Conservation (phyloP, 1,140 invertebrate genomes). For the Tetramorium parvispinum region DNA sequence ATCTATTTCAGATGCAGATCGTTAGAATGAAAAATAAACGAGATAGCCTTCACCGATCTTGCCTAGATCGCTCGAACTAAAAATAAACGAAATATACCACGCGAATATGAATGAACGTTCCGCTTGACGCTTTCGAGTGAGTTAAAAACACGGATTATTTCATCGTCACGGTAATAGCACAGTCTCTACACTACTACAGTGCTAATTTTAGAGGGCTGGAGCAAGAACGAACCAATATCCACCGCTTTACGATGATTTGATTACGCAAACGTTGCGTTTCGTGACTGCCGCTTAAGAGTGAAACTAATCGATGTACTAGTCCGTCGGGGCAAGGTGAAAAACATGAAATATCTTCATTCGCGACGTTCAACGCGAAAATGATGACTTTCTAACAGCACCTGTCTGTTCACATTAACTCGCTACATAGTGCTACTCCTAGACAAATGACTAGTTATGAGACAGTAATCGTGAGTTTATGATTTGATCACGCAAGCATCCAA, state of each 20-base stretch:
- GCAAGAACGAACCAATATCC: not conserved
- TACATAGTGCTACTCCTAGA: conserved; percentile 3
- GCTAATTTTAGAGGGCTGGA: conserved; percentile 38
- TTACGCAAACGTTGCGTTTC: not conserved
- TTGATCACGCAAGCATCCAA: conserved; percentile 11
- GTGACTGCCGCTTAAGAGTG: not conserved
- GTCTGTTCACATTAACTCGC: not conserved
- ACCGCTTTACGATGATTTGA: conserved; percentile 23
- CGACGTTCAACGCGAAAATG: not conserved
- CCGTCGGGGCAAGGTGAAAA: not conserved
- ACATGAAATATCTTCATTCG: conserved; percentile 24
- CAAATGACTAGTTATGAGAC: conserved; percentile 3
- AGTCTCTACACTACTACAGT: not conserved
- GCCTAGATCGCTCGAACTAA: not conserved
- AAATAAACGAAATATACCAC: not conserved
- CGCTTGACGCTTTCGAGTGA: not conserved
- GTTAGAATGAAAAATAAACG: too few relatives aligned
- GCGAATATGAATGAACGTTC: conserved; percentile 13
- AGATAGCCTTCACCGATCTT: too few relatives aligned
- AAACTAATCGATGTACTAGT: conserved; percentile 16
- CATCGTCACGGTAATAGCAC: not conserved
- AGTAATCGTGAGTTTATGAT: conserved; percentile 29
- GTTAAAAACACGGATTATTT: conserved; percentile 24
- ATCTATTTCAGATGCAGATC: too few relatives aligned
- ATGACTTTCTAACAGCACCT: conserved; percentile 46